A percentile compares a stretch with the other conserved stretches of the same genome.
Conservation (phyloP, 2,797 vertebrate genomes). For the Micromesistius poutassou region DNA sequence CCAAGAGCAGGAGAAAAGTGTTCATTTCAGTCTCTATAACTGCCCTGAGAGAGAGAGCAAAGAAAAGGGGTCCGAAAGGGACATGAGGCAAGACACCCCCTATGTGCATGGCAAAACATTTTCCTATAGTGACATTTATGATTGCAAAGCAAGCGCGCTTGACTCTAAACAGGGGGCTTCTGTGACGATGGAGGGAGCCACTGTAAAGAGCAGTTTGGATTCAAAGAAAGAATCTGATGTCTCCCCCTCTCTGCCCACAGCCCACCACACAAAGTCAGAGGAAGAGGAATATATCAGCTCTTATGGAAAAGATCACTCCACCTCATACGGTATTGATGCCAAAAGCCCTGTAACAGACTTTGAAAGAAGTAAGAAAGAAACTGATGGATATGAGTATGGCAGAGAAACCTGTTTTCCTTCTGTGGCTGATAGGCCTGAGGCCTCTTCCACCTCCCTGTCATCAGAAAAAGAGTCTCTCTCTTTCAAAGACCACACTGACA, state of each 20-base stretch:
- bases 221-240: conserved; percentile 30
- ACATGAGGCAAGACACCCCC: conserved; percentile 91
- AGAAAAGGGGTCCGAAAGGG: conserved; percentile 59
- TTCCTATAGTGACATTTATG: conserved; percentile 89
- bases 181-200: conserved; percentile 54
- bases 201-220: conserved; percentile 31
- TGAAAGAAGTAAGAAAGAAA: conserved; percentile 48
- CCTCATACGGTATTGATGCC: conserved; percentile 33
- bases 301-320: conserved; percentile 37
- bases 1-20: conserved; percentile 67
- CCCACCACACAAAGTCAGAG: conserved; percentile 30
- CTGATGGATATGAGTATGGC: conserved; percentile 40
- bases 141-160: conserved; percentile 75
- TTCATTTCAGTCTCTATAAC: conserved; percentile 67
- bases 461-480: conserved; percentile 48
- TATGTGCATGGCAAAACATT: conserved; percentile 92
- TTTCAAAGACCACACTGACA: conserved; percentile 27
- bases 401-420: conserved; percentile 73
- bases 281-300: conserved; percentile 32
- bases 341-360: conserved; percentile 26
- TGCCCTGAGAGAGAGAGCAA: conserved; percentile 68
- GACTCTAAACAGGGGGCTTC: conserved; percentile 66
- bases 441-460: conserved; percentile 50
- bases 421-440: conserved; percentile 55
- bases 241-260: not conserved